These are phyloP conservation scores for Macrosteles quadrilineatus DNA, from an alignment of 1,140 invertebrate species.

Conservation along the genomic window DNA sequence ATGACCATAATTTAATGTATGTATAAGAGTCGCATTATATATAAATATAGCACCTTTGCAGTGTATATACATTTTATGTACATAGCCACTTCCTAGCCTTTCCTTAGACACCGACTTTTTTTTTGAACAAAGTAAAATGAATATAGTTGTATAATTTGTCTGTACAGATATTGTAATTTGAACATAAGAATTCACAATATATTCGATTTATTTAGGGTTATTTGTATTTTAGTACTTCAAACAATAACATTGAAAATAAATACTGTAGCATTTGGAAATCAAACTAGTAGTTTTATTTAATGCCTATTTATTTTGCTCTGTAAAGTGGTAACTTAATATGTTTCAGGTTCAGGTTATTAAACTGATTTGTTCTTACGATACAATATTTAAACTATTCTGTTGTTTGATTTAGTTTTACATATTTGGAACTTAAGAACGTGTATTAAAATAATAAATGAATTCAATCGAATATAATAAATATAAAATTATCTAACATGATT, in stretches of 20 bases:
- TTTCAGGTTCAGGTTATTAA: no score
- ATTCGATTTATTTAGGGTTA: constrained; percentile 32
- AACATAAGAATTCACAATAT: constrained; percentile 31
- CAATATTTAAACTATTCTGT: no score
- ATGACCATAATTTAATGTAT: constrained; percentile 1
- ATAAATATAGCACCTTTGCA: constrained; percentile 25
- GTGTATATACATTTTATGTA: constrained; percentile 27
- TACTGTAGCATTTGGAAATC: constrained; percentile 30
- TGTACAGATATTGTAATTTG: constrained; percentile 31
- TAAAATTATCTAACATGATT: no score
- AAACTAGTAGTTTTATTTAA: neutral
- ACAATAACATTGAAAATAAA: constrained; percentile 31
- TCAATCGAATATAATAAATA: no score
- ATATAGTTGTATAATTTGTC: constrained; percentile 28
- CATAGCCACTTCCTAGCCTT: constrained; percentile 25
- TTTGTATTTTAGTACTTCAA: constrained; percentile 31
- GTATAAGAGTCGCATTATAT: constrained; percentile 24
- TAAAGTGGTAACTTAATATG: no score
- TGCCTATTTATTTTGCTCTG: no score
- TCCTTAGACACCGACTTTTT: constrained; percentile 21
- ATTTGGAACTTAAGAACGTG: no score
- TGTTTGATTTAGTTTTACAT: no score
- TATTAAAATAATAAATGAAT: no score
- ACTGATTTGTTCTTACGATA: no score
- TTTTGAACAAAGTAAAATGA: constrained; percentile 30